Evolutionary conservation across 2,113 vertebrate species (phyloP), one percentile per base, ranked within the genome.

Genomic region (Pelecanus crispus): DNA sequence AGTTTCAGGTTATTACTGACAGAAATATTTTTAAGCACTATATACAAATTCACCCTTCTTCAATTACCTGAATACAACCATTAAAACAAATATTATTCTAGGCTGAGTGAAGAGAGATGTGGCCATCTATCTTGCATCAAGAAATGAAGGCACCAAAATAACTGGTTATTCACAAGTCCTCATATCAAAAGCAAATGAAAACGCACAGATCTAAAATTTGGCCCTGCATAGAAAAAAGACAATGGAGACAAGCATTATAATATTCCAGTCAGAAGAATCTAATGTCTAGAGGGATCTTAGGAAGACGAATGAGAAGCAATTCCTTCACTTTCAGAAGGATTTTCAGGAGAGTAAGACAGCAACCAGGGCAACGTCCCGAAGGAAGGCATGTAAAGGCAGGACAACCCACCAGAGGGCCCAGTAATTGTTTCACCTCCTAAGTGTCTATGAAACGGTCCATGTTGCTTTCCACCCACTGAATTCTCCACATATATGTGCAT

Each of bases 51-150:
- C 24, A 81, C 58, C 38, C 52, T 75, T 84, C 65, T 89, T 85
- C 91, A 78, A 38, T 84, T 73, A 73, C 71, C 73, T 78, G 32
- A 94, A 84, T 28, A 65, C 68, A 84, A 50, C n/a, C 63, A 91
- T 55, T 81, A 79, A 96, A 90, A 56, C 21, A 92, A 96, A 88
- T 92, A 87, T 56, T 95, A 73, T 87, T 90, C 88, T 83, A 88
- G 80, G 75, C 59, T 80, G 40, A 95, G 45, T 67, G 73, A 87
- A 83, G 65, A 91, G 26, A 94, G 70, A 79, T 56, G 28, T 22
- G 80, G 36, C 18, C 45, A 87, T 81, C 34, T 81, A 63, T 55
- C 71, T 61, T 83, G 42, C 36, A 83, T 32, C 31, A 88, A 34
- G 5, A 90, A 59, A 47, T 36, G 16, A 92, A 73, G 52, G 36